Evolutionary conservation across 2,797 vertebrate species (phyloP).

Genomic region (Pseudopleuronectes americanus): DNA sequence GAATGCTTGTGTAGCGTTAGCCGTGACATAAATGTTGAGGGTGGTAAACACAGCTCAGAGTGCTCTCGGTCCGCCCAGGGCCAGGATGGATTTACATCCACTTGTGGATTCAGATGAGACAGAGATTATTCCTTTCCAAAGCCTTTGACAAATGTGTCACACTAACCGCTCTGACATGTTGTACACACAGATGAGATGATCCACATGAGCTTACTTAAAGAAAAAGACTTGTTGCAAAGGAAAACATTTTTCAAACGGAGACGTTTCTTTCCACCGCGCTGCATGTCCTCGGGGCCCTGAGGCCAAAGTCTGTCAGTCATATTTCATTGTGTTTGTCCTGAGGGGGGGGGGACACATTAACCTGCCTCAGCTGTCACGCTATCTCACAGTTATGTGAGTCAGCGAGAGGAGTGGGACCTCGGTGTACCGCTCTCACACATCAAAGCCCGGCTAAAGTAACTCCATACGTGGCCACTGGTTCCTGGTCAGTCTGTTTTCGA

Average conservation of each 20-base stretch:
- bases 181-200: slow-evolving; percentile 37
- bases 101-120: slow-evolving; percentile 13
- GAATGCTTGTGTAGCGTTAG: not conserved
- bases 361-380: slow-evolving; percentile 75
- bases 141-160: slow-evolving; percentile 17
- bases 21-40: slow-evolving; percentile 9
- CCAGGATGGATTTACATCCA: slow-evolving; percentile 25
- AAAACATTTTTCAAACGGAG: slow-evolving; percentile 43
- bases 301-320: slow-evolving; percentile 58
- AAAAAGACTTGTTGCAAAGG: slow-evolving; percentile 14
- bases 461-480: slow-evolving; percentile 38
- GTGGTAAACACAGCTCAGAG: slow-evolving; percentile 33
- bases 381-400: slow-evolving; percentile 58
- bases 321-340: slow-evolving; percentile 65
- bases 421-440: slow-evolving; percentile 61
- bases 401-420: slow-evolving; percentile 53
- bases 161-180: slow-evolving; percentile 34
- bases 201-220: slow-evolving; percentile 26
- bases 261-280: slow-evolving; percentile 9
- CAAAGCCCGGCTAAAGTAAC: slow-evolving; percentile 64
- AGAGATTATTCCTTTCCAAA: slow-evolving; percentile 29
- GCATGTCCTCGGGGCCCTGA: slow-evolving; percentile 46
- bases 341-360: slow-evolving; percentile 62
- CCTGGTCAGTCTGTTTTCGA: not conserved
- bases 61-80: slow-evolving; percentile 4